Evolutionary conservation across 2,113 vertebrate species (phyloP).

Genomic region (Deroptyus accipitrinus): DNA sequence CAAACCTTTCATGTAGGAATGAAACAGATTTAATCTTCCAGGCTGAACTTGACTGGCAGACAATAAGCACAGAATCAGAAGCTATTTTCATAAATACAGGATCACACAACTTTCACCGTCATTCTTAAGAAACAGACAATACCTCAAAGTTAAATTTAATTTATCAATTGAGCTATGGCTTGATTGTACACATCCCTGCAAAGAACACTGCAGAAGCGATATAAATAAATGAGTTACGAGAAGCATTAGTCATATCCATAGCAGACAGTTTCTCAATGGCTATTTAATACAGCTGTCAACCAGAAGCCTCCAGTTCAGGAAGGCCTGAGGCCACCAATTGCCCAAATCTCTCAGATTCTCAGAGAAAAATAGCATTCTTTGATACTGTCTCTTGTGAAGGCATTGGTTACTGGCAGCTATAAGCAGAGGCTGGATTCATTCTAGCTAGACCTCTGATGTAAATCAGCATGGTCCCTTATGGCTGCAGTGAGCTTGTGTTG

Average conservation of each 20-base stretch:
- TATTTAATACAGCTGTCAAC: not conserved
- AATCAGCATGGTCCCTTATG: not conserved
- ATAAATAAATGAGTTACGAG: not conserved
- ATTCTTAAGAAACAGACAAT: not conserved
- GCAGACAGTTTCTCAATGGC: not conserved
- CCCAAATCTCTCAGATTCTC: not conserved
- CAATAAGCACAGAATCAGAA: not conserved
- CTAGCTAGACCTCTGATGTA: not conserved
- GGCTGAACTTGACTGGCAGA: not conserved
- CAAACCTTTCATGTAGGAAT: not conserved
- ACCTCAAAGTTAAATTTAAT: not conserved
- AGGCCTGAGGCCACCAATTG: not conserved
- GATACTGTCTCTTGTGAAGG: not conserved
- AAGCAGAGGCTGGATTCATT: not conserved
- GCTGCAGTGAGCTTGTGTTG: not conserved
- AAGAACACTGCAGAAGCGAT: not conserved
- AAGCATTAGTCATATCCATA: not conserved
- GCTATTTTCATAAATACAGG: not conserved
- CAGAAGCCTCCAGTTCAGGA: not conserved
- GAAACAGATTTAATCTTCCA: not conserved
- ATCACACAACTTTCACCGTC: not conserved
- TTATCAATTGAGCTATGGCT: not conserved
- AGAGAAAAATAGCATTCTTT: not conserved
- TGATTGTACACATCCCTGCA: not conserved
- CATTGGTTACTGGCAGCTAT: not conserved